A percentile compares a stretch with the other conserved stretches of the same genome.
Conservation (phyloP, 1,140 invertebrate genomes). For the Drosophila carrolli region DNA sequence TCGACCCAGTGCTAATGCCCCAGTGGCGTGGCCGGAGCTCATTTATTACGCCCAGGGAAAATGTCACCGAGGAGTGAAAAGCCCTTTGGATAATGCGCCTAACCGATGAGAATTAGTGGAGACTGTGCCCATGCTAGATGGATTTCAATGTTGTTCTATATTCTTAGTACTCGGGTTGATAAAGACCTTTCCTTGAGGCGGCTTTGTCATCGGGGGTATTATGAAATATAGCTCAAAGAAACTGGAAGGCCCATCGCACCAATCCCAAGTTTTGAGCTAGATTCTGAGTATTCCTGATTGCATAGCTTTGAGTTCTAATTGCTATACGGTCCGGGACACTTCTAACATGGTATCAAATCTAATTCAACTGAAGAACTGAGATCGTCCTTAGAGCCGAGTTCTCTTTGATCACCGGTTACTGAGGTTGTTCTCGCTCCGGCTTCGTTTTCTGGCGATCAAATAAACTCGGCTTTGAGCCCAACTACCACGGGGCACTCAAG, state of each 20-base stretch:
- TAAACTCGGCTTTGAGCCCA: constrained; percentile 29
- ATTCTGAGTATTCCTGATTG: constrained; percentile 71
- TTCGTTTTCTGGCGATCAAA: constrained; percentile 53
- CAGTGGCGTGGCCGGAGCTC: constrained; percentile 65
- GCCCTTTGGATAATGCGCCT: constrained; percentile 30
- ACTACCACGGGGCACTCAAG: constrained; percentile 34
- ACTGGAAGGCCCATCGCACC: neutral
- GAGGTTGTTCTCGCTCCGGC: constrained; percentile 30
- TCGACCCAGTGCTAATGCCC: constrained; percentile 59
- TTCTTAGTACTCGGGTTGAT: constrained; percentile 56
- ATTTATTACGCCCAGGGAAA: constrained; percentile 65
- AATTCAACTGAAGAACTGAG: neutral
- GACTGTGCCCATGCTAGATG: constrained; percentile 28
- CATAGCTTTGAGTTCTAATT: constrained; percentile 38
- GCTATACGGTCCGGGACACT: constrained; percentile 66
- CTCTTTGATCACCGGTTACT: constrained; percentile 51
- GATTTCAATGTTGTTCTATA: constrained; percentile 43
- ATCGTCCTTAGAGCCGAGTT: constrained; percentile 15
- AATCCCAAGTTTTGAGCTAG: constrained; percentile 25
- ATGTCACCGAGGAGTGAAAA: constrained; percentile 51
- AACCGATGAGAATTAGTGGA: constrained; percentile 36
- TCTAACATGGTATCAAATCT: constrained; percentile 33
- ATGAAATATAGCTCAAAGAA: constrained; percentile 49
- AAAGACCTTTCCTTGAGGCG: constrained; percentile 32
- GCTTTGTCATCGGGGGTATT: constrained; percentile 62